phyloP scores from a whole-genome alignment of 2,888 invertebrate species.

The Emmelina monodactyla region DNA sequence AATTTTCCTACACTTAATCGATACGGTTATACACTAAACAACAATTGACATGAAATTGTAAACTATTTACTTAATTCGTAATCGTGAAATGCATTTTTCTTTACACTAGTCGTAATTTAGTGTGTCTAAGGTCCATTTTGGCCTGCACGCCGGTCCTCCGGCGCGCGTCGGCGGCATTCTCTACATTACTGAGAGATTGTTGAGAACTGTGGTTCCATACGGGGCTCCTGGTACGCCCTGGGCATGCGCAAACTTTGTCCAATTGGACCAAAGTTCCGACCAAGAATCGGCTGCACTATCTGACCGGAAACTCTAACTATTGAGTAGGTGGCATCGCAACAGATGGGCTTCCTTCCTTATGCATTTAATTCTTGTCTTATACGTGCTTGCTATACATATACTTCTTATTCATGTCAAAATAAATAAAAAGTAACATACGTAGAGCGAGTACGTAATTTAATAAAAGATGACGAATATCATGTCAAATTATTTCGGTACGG shows the following conservation, averaged over 20 bases:
- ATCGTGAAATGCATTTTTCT: slow-evolving; percentile 1
- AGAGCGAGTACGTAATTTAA: not conserved
- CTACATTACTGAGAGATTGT: slow-evolving; percentile 44
- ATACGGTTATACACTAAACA: slow-evolving; percentile 24
- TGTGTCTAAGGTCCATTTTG: slow-evolving; percentile 27
- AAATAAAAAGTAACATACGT: not conserved
- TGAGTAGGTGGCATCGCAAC: slow-evolving; percentile 21
- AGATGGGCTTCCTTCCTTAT: slow-evolving; percentile 14
- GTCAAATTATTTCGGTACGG: slow-evolving; percentile 13
- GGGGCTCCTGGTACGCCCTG: slow-evolving; percentile 11
- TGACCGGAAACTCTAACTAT: slow-evolving; percentile 23
- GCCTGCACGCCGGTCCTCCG: slow-evolving; percentile 40
- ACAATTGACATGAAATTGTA: slow-evolving; percentile 44
- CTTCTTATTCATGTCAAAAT: too few species aligned
- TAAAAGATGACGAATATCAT: slow-evolving; percentile 1
- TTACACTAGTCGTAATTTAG: slow-evolving; percentile 13
- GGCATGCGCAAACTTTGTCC: slow-evolving; percentile 49
- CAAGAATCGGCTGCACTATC: slow-evolving; percentile 7
- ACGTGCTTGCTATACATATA: too few species aligned
- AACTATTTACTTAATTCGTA: slow-evolving; percentile 21
- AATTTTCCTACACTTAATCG: not conserved
- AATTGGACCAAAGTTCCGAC: slow-evolving; percentile 40
- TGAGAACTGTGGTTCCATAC: not conserved
- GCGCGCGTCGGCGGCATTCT: slow-evolving; percentile 30
- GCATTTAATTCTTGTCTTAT: too few species aligned